Conservation (phyloP, 2,113 vertebrate species). For the Corythoichthys intestinalis region DNA sequence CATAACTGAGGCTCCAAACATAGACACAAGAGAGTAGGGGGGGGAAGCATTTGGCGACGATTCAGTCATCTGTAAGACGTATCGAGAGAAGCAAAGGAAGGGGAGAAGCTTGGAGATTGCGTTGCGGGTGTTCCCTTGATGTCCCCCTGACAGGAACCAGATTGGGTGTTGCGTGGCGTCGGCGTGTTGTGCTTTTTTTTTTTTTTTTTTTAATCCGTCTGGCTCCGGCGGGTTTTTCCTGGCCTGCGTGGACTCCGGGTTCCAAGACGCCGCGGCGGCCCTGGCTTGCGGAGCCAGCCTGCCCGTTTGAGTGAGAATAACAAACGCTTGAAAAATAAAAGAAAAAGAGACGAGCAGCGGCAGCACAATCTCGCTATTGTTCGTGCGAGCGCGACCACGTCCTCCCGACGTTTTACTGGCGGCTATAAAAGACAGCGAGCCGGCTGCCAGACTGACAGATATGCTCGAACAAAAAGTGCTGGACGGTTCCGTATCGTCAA, state of each 20-base stretch:
- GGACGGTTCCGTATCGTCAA: constrained; percentile 71
- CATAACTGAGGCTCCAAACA: constrained; percentile 71
- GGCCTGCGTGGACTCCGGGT: constrained; percentile 66
- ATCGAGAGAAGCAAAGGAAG: constrained; percentile 48
- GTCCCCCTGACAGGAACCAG: constrained; percentile 80
- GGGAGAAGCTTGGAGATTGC: constrained; percentile 74
- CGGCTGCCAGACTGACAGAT: constrained; percentile 67
- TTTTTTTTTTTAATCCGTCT: constrained; percentile 70
- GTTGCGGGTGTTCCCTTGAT: constrained; percentile 82
- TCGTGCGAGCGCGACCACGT: constrained; percentile 54
- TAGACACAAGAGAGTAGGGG: constrained; percentile 50
- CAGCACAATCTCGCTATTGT: constrained; percentile 71
- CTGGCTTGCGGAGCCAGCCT: constrained; percentile 66
- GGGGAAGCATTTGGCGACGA: constrained; percentile 70
- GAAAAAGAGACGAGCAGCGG: constrained; percentile 51
- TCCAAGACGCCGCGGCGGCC: constrained; percentile 60
- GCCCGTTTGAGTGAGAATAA: constrained; percentile 74
- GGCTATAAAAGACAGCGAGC: constrained; percentile 70
- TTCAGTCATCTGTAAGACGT: constrained; percentile 77
- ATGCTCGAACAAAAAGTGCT: constrained; percentile 59
- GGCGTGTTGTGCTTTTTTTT: constrained; percentile 50
- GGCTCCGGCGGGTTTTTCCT: constrained; percentile 77
- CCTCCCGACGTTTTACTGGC: constrained; percentile 69
- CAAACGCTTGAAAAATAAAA: constrained; percentile 71
- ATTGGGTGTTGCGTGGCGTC: constrained; percentile 71